phyloP scores from a whole-genome alignment of 1,140 invertebrate genomes.

The Drosophila mauritiana region DNA sequence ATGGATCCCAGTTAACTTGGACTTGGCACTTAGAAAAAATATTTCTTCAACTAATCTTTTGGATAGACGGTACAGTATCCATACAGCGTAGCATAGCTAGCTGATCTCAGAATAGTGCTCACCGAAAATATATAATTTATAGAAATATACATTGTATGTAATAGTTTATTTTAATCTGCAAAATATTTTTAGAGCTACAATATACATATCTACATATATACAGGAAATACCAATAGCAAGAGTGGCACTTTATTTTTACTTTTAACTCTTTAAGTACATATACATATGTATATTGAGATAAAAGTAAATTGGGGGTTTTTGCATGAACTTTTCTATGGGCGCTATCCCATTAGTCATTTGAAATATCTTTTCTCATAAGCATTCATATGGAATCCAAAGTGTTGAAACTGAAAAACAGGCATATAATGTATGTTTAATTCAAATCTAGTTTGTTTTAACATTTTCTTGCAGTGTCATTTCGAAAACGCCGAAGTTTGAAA shows the following conservation, averaged over 20 bases:
- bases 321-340: not conserved
- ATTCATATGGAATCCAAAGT: too few relatives aligned
- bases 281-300: too few relatives aligned
- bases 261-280: not conserved
- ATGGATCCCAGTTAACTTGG: slow-evolving; percentile 41
- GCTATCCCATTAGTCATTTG: too few relatives aligned
- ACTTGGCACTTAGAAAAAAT: slow-evolving; percentile 6
- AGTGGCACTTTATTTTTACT: not conserved
- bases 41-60: not conserved
- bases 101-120: too few relatives aligned
- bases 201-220: not conserved
- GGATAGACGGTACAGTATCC: too few relatives aligned
- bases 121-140: too few relatives aligned
- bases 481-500: slow-evolving; percentile 3
- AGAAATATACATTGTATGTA: not conserved
- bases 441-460: too few relatives aligned
- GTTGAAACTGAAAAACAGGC: too few relatives aligned
- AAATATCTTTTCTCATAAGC: too few relatives aligned
- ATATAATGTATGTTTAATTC: too few relatives aligned
- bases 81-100: too few relatives aligned
- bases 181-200: not conserved
- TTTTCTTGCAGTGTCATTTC: slow-evolving; percentile 10
- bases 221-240: not conserved
- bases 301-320: not conserved
- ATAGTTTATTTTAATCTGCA: not conserved